Conservation (phyloP, 2,797 vertebrate species). For the Tamandua tetradactyla region DNA sequence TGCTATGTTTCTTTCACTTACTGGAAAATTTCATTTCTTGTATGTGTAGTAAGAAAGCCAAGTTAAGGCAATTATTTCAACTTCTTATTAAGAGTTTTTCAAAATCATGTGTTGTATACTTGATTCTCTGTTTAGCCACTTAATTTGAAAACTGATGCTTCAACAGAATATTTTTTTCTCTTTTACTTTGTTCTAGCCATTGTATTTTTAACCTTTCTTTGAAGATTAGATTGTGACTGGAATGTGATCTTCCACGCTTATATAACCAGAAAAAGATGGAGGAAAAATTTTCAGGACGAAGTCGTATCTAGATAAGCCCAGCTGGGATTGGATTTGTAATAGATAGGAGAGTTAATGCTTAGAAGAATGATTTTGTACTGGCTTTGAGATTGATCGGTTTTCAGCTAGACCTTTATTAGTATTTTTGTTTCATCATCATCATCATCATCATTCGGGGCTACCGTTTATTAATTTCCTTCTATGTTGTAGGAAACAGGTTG, state of each 20-base stretch:
- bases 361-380: neutral
- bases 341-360: neutral
- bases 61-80: conserved; percentile 79
- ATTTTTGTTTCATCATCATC: neutral
- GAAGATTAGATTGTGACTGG: neutral
- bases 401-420: conserved; percentile 13
- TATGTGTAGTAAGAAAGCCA: conserved; percentile 78
- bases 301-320: neutral
- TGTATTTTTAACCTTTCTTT: conserved; percentile 27
- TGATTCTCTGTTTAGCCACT: neutral
- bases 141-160: conserved; percentile 47
- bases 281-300: neutral
- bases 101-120: conserved; percentile 27
- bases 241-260: neutral
- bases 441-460: neutral
- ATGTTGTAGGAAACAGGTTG: neutral
- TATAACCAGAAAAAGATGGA: neutral
- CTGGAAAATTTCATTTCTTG: conserved; percentile 71
- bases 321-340: neutral
- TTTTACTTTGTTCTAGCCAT: neutral
- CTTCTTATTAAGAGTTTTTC: conserved; percentile 77
- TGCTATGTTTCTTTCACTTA: conserved; percentile 77
- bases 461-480: neutral
- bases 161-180: neutral
- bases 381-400: neutral